A percentile compares a stretch with the other conserved stretches of the same genome.
Evolutionary conservation across 2,797 vertebrate genomes (phyloP).

Genomic region (Sphenopsis melanotis): DNA sequence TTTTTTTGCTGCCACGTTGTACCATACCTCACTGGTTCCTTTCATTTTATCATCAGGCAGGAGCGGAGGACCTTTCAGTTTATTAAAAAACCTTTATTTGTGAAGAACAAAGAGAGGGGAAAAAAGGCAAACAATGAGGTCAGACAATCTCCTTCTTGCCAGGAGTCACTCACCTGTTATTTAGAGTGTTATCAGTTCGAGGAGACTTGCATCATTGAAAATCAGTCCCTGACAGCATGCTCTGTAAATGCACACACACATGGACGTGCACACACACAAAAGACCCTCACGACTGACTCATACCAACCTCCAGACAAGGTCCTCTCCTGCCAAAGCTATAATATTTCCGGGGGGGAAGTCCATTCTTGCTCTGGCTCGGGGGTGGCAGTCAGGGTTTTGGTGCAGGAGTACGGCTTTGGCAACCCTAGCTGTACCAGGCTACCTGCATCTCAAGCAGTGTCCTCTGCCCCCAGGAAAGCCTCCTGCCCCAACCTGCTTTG

Average conservation of each 20-base stretch:
- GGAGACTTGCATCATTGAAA: constrained; percentile 80
- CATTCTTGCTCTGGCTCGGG: background rate
- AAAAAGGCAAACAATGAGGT: constrained; percentile 98
- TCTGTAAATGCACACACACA: constrained; percentile 18
- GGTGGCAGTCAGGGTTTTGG: background rate
- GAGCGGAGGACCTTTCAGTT: constrained; percentile 98
- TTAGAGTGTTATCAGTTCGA: constrained; percentile 92
- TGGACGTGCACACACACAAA: constrained; percentile 3
- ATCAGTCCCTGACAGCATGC: constrained; percentile 76
- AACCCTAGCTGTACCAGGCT: background rate
- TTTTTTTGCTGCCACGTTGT: constrained; percentile 91
- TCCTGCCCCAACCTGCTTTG: background rate
- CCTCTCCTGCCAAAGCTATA: constrained; percentile 78
- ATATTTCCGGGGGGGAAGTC: constrained; percentile 20
- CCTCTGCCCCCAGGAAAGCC: background rate
- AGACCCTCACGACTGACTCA: constrained; percentile 71
- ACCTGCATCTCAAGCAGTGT: background rate
- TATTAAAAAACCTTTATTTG: constrained; percentile 99
- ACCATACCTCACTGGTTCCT: constrained; percentile 99
- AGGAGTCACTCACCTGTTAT: constrained; percentile 99
- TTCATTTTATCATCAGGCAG: constrained; percentile 97
- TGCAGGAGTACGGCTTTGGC: background rate
- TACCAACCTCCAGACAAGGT: constrained; percentile 81
- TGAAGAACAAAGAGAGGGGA: constrained; percentile 97
- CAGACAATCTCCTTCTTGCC: constrained; percentile 98